Evolutionary conservation across 2,888 invertebrate species (phyloP).

Genomic region (Drosophila prostipennis): DNA sequence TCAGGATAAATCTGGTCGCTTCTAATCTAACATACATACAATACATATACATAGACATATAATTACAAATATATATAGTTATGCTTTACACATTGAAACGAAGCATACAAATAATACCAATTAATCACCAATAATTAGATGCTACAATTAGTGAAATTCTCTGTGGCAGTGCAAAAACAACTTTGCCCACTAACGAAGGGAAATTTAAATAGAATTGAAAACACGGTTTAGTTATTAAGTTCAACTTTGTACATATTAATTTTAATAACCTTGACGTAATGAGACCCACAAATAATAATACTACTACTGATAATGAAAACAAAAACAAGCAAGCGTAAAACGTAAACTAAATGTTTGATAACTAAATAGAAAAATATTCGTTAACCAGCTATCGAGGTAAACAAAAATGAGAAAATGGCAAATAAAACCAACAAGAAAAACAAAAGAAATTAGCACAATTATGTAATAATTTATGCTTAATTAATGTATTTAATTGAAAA

Average conservation of each 20-base stretch:
- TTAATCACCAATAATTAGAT: conserved; percentile 72
- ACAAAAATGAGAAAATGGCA: conserved; percentile 3
- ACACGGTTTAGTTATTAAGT: conserved; percentile 61
- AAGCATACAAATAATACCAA: conserved; percentile 54
- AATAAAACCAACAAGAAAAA: conserved; percentile 31
- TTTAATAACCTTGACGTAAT: conserved; percentile 70
- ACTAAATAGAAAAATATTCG: conserved; percentile 18
- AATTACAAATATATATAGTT: conserved; percentile 44
- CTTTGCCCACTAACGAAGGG: conserved; percentile 13
- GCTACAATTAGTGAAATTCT: conserved; percentile 74
- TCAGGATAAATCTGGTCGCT: conserved; percentile 82
- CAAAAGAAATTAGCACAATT: conserved; percentile 70
- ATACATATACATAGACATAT: conserved; percentile 50
- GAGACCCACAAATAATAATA: conserved; percentile 57
- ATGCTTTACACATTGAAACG: conserved; percentile 52
- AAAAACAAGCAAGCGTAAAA: conserved; percentile 56
- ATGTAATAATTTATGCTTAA: conserved; percentile 72
- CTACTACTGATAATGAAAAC: conserved; percentile 28
- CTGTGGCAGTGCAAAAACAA: conserved; percentile 33
- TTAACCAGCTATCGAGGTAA: conserved; percentile 12
- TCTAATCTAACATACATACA: conserved; percentile 71
- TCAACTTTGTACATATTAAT: conserved; percentile 68
- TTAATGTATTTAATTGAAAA: conserved; percentile 59
- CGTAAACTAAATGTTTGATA: conserved; percentile 55
- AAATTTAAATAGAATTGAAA: conserved; percentile 34